These are phyloP conservation scores for Tuberolachnus salignus DNA, from an alignment of 2,888 invertebrate genomes.

Conservation along the genomic window DNA sequence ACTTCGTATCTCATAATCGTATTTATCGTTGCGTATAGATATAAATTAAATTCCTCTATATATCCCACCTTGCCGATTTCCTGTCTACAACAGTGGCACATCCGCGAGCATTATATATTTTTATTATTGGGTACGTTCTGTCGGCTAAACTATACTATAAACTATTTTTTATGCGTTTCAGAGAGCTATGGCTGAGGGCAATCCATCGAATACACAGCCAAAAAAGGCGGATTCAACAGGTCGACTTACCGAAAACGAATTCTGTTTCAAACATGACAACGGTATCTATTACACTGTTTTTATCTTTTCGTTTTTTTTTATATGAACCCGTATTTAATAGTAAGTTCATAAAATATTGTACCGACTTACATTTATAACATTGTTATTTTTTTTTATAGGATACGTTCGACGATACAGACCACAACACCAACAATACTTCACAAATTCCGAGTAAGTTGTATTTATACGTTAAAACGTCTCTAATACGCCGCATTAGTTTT, in stretches of 20 bases:
- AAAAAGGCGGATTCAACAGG: constrained; percentile 12
- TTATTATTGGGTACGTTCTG: too few species aligned
- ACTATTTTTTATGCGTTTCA: background rate
- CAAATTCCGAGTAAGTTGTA: constrained; percentile 35
- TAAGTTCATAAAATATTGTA: background rate
- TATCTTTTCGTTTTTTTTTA: background rate
- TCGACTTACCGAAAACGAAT: constrained; percentile 24
- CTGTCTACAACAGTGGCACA: too few species aligned
- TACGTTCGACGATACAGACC: constrained; percentile 34
- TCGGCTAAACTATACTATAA: background rate
- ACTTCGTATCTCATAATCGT: too few species aligned
- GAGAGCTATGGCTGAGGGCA: constrained; percentile 46
- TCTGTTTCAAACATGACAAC: constrained; percentile 44
- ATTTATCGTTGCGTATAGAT: too few species aligned
- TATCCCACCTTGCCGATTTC: too few species aligned
- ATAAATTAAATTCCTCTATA: too few species aligned
- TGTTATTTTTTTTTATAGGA: constrained; percentile 21
- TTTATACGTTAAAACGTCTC: too few species aligned
- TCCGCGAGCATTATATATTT: too few species aligned
- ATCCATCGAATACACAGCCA: constrained; percentile 52
- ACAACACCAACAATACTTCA: constrained; percentile 37
- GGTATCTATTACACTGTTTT: background rate
- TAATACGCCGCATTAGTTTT: too few species aligned
- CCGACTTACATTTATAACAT: background rate
- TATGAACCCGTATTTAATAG: too few species aligned